These are phyloP conservation scores for Phymanthus crucifer DNA, from an alignment of 92 coral and sea anemone genomes.

Conservation along the genomic window DNA sequence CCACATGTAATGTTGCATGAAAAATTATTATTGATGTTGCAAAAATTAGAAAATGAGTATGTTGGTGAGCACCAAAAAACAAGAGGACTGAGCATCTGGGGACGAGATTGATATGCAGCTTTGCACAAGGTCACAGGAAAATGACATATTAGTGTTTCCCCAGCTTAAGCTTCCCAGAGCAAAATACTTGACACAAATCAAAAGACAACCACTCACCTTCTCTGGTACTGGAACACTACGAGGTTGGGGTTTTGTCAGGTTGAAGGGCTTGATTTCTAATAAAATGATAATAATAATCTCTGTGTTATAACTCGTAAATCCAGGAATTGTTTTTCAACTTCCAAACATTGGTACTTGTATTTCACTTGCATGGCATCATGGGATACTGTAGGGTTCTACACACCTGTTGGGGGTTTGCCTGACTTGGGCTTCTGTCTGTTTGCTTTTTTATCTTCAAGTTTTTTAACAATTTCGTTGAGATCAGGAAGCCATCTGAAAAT, in stretches of 20 bases:
- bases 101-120: too few species aligned
- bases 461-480: slow-evolving; percentile 73
- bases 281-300: neutral
- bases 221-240: slow-evolving; percentile 96
- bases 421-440: slow-evolving; percentile 73
- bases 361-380: neutral
- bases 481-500: slow-evolving; percentile 90
- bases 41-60: too few species aligned
- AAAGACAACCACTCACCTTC: slow-evolving; percentile 46
- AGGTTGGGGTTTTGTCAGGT: slow-evolving; percentile 88
- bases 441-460: slow-evolving; percentile 78
- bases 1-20: too few species aligned
- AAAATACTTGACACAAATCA: neutral
- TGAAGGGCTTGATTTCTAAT: slow-evolving; percentile 89
- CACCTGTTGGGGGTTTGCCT: slow-evolving; percentile 88
- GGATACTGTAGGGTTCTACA: neutral
- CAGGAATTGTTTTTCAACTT: neutral
- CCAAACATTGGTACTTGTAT: neutral
- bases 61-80: too few species aligned
- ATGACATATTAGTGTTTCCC: too few species aligned
- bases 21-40: too few species aligned
- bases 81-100: too few species aligned
- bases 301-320: neutral
- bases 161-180: too few species aligned
- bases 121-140: too few species aligned